Evolutionary conservation across 1,140 invertebrate species (phyloP).

Genomic region (Hylaeus volcanicus): DNA sequence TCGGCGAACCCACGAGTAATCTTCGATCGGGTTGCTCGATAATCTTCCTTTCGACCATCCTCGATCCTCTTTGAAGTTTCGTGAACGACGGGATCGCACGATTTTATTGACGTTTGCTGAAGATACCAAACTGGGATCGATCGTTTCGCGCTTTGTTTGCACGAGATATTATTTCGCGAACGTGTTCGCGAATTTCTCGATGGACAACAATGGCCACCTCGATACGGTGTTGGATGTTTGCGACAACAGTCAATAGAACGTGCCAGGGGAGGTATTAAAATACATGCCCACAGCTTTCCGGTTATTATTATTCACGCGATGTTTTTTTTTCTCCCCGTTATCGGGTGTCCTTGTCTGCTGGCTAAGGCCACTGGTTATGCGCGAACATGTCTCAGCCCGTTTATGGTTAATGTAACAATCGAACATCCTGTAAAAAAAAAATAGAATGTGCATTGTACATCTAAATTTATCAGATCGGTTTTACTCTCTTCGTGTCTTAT

Average conservation of each 20-base stretch:
- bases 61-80: too few relatives aligned
- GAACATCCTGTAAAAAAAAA: too few relatives aligned
- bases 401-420: too few relatives aligned
- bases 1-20: neutral
- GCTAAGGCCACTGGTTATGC: neutral
- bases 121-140: conserved; percentile 10
- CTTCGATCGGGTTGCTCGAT: neutral
- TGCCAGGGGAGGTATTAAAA: neutral
- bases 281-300: conserved; percentile 34
- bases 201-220: neutral
- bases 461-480: too few relatives aligned
- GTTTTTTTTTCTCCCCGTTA: conserved; percentile 11
- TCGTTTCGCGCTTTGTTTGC: neutral
- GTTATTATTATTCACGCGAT: conserved; percentile 37
- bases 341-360: neutral
- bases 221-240: neutral
- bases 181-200: neutral
- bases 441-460: too few relatives aligned
- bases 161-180: neutral
- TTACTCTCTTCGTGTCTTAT: too few relatives aligned
- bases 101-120: conserved; percentile 22
- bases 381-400: neutral
- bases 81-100: neutral
- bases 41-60: neutral
- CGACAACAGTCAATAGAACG: neutral